Evolutionary conservation across 2,797 vertebrate genomes (phyloP).

Genomic region (Diplodus puntazzo): DNA sequence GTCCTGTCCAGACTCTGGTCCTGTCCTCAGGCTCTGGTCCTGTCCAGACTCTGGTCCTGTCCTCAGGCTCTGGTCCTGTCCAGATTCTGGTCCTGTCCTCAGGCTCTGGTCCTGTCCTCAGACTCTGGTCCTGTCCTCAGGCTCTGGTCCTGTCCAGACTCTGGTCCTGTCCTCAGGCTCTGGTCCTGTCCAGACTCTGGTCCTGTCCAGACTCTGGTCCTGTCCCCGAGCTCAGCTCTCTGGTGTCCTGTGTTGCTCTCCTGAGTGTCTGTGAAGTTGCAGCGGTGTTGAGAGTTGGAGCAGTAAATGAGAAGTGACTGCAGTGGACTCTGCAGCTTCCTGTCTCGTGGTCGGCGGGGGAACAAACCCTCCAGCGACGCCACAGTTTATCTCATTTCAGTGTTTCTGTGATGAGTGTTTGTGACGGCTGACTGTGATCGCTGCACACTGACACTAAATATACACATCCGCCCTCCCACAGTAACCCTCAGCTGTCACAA

Average conservation of each 20-base stretch:
- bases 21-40: no score
- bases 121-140: not conserved
- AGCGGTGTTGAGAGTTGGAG: not conserved
- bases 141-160: not conserved
- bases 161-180: not conserved
- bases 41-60: not conserved
- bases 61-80: not conserved
- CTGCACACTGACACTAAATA: constrained; percentile 5
- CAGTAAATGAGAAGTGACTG: constrained; percentile 45
- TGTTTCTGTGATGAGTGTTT: constrained; percentile 33
- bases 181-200: not conserved
- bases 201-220: not conserved
- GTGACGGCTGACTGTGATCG: constrained; percentile 43
- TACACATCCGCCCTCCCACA: not conserved
- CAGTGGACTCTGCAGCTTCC: constrained; percentile 36
- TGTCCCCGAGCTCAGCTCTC: no score
- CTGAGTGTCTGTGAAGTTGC: not conserved
- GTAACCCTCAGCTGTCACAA: not conserved
- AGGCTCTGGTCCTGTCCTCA: not conserved
- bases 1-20: no score
- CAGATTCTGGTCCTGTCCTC: no score
- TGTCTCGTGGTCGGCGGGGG: constrained; percentile 31
- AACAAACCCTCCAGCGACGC: constrained; percentile 35
- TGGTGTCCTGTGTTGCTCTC: not conserved
- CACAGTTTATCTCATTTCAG: constrained; percentile 36